Evolutionary conservation across 1,140 invertebrate genomes (phyloP).

Genomic region (Pseudomyrmex concolor): DNA sequence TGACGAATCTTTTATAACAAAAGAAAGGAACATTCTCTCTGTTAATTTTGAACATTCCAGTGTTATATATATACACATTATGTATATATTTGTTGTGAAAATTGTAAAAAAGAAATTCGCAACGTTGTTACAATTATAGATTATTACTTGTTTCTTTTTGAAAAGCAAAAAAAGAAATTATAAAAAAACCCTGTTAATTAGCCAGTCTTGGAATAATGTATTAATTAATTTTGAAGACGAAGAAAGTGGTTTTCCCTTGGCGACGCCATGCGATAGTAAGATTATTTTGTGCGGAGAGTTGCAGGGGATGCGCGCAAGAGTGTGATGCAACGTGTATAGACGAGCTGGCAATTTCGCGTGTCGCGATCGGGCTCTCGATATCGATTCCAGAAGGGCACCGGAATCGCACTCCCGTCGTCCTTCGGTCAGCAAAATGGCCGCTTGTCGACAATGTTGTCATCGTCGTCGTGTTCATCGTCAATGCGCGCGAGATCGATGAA

Average conservation of each 20-base stretch:
- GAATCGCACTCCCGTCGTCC: slow-evolving; percentile 52
- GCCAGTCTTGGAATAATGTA: slow-evolving; percentile 3
- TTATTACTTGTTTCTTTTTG: too few relatives aligned
- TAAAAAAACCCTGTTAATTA: neutral
- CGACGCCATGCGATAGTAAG: slow-evolving; percentile 14
- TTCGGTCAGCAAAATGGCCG: slow-evolving; percentile 24
- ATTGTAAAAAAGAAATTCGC: too few relatives aligned
- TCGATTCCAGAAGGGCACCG: slow-evolving; percentile 65
- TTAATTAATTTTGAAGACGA: too few relatives aligned
- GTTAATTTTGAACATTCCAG: neutral
- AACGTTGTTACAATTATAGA: too few relatives aligned
- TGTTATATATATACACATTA: too few relatives aligned
- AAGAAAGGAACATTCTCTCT: neutral
- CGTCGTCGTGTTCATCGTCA: neutral
- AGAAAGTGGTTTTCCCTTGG: neutral
- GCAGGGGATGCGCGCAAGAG: slow-evolving; percentile 45
- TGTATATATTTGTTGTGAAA: too few relatives aligned
- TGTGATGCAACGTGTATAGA: slow-evolving; percentile 48
- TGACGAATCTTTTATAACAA: neutral
- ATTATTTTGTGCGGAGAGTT: slow-evolving; percentile 46
- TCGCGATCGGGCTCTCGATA: slow-evolving; percentile 48
- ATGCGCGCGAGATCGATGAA: slow-evolving; percentile 39
- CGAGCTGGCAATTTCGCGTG: slow-evolving; percentile 53
- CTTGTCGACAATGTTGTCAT: slow-evolving; percentile 22
- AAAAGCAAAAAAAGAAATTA: neutral